Evolutionary conservation across 2,797 vertebrate genomes (phyloP), one percentile per base, ranked within the genome.

Genomic region (Sebastes diploproa): DNA sequence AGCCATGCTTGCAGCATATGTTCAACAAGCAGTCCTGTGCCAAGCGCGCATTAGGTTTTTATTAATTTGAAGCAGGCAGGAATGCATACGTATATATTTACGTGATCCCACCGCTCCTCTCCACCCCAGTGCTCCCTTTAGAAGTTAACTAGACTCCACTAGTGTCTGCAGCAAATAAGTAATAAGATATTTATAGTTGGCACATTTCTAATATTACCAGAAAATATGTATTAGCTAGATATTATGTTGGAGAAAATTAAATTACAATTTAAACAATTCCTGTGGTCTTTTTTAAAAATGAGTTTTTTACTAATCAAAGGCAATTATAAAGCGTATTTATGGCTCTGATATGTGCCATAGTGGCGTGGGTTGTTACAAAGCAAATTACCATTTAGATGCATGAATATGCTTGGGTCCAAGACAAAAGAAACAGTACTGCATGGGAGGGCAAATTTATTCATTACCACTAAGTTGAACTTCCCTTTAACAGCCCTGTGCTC

Each of bases 1-100:
- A 99, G 97, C 96, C 93, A 95, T 96, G 97, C 97, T 94, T 96
- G 96, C 97, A 98, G 98, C 98, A 99, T 99, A 99, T 99, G 98
- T 99, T 99, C 97, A 97, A 98, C 98, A 99, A 99, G 97, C 97
- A 97, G 97, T 95, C 96, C 96, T 96, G 96, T 94, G 96, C 92
- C 88, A 92, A 89, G 93, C 96, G 96, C 91, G 96, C 96, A 96
- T 96, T 97, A 97, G 95, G 96, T 96, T 97, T 98, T 97, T 98
- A 99, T 99, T 98, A 98, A 98, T 98, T 98, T 98, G 95, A 97
- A 97, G 96, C 95, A 95, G 95, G 94, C 96, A 97, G 95, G 95
- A 95, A 97, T 97, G 97, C 96, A 97, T 97, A 89, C 84, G 87
- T 92, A 98, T 98, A 97, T 97, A 97, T 98, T 97, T 97, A 98